These are phyloP conservation scores for Orchesellides sinensis DNA, from an alignment of 2,888 invertebrate genomes.

Conservation along the genomic window DNA sequence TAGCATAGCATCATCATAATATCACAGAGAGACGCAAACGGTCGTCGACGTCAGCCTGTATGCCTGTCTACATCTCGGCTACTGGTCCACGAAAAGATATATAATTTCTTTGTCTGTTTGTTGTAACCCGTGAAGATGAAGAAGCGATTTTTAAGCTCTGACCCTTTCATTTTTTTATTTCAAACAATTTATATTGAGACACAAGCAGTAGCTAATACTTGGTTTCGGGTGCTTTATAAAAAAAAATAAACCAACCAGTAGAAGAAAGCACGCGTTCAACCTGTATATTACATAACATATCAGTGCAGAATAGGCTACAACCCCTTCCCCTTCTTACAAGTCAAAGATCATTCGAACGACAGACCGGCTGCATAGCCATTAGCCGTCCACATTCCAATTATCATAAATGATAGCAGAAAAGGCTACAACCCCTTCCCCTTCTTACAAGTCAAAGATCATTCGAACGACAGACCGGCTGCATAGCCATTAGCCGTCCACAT, in stretches of 20 bases:
- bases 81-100: conserved; percentile 37
- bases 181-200: too few species aligned
- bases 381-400: conserved; percentile 53
- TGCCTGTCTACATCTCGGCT: conserved; percentile 10
- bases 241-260: conserved; percentile 2
- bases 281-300: neutral
- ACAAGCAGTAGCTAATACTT: conserved; percentile 18
- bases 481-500: conserved; percentile 47
- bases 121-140: conserved; percentile 28
- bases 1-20: conserved; percentile 31
- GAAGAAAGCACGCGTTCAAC: conserved; percentile 50
- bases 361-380: conserved; percentile 53
- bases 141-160: conserved; percentile 51
- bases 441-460: neutral
- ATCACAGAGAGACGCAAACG: too few species aligned
- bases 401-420: conserved; percentile 18
- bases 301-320: neutral
- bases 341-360: conserved; percentile 18
- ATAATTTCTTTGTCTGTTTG: conserved; percentile 17
- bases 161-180: conserved; percentile 45
- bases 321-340: conserved; percentile 1
- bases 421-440: neutral
- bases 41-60: conserved; percentile 38
- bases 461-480: conserved; percentile 53
- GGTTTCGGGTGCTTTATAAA: conserved; percentile 52